Conservation (phyloP, 2,888 invertebrate genomes). For the Sarcophaga variegata region DNA sequence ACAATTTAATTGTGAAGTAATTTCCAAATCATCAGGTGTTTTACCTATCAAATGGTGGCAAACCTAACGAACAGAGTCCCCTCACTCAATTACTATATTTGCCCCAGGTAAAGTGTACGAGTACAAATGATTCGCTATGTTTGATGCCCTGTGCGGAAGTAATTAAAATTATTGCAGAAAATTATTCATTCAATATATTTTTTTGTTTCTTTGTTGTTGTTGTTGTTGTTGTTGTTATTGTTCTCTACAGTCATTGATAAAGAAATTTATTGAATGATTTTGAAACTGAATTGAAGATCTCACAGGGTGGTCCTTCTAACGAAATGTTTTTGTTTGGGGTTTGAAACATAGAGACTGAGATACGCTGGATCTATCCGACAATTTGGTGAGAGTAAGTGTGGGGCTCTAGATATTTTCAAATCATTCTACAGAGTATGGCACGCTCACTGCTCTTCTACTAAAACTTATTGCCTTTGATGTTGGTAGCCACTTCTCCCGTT, state of each 20-base stretch:
- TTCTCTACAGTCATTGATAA: background rate
- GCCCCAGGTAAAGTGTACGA: background rate
- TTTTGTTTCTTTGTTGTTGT: background rate
- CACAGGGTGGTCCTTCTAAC: too few relatives aligned
- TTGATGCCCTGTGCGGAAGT: conserved; percentile 47
- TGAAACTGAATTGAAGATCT: too few relatives aligned
- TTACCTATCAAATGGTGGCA: background rate
- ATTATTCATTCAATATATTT: background rate
- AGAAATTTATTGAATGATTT: background rate
- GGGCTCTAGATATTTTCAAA: too few relatives aligned
- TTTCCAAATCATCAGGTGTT: background rate
- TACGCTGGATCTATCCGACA: too few relatives aligned
- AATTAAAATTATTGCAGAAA: conserved; percentile 46
- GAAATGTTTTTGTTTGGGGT: too few relatives aligned
- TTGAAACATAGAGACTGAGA: too few relatives aligned
- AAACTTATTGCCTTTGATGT: too few relatives aligned
- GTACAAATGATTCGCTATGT: background rate
- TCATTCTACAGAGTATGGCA: too few relatives aligned
- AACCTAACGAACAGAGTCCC: background rate
- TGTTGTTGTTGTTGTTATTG: too few relatives aligned
- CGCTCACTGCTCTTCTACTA: too few relatives aligned
- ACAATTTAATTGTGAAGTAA: background rate
- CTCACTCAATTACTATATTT: background rate
- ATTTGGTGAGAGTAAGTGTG: too few relatives aligned
- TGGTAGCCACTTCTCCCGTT: too few relatives aligned